Conservation (phyloP, 2,797 vertebrate genomes). For the Gymnoscopelus braueri region DNA sequence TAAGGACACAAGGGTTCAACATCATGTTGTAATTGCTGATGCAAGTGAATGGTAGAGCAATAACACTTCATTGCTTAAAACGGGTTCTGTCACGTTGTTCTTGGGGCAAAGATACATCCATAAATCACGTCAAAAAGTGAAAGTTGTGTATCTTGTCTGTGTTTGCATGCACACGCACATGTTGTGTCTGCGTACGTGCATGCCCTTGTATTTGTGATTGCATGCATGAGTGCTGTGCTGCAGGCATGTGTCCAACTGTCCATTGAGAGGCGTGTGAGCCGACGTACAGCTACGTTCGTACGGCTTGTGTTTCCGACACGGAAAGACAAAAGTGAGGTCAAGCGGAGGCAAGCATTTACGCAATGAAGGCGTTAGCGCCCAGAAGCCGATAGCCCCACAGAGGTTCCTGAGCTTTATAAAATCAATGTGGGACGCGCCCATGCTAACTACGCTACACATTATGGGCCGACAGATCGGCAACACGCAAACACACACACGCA, state of each 20-base stretch:
- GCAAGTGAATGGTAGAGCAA: no score
- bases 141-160: background rate
- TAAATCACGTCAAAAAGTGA: background rate
- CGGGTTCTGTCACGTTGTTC: background rate
- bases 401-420: slow-evolving; percentile 44
- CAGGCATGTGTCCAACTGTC: background rate
- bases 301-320: slow-evolving; percentile 44
- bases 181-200: background rate
- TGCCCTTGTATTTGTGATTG: slow-evolving; percentile 20
- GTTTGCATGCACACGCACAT: no score
- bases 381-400: slow-evolving; percentile 57
- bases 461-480: slow-evolving; percentile 2
- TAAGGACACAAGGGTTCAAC: no score
- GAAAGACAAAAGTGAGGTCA: slow-evolving; percentile 11
- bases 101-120: background rate
- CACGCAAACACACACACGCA: background rate
- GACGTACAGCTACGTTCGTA: slow-evolving; percentile 18
- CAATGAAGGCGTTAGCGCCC: slow-evolving; percentile 46
- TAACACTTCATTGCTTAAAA: background rate
- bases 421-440: slow-evolving; percentile 60
- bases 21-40: background rate
- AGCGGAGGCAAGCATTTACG: slow-evolving; percentile 8
- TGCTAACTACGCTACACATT: slow-evolving; percentile 29
- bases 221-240: background rate
- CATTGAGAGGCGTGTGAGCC: background rate